Evolutionary conservation across 2,113 vertebrate genomes (phyloP), one percentile per base, ranked within the genome.

Genomic region (Chloebia gouldiae): DNA sequence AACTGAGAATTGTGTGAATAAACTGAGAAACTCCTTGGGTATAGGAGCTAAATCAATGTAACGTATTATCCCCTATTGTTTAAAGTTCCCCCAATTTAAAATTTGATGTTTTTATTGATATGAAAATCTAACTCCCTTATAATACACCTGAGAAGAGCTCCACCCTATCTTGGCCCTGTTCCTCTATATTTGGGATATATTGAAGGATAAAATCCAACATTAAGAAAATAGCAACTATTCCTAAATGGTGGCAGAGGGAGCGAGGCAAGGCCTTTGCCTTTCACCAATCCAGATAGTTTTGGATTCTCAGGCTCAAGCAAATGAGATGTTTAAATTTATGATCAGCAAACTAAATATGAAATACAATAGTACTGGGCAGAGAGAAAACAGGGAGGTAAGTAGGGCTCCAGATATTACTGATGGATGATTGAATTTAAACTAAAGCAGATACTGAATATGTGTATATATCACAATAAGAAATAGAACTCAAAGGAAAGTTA

Each of bases 111-210:
- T 72, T 21, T 17, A 17, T 47, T 28, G 20, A 30, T 33, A 57
- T 27, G 60, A 37, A 79, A 84, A 70, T 78, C 42, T 1, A 13
- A 4, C 9, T 65, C 47, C 4, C 1, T 65, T 35, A 31, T 7
- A 11, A n/a, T 81, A 30, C 39, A 53, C 13, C 5, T 86, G 30
- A 15, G 8, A 68, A 33, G 16, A 44, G 15, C 2, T 37, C 37
- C 5, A 6, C 9, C 23, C 31, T 56, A 0, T 60, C 9, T 78
- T 65, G 66, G 28, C 23, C 20, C 25, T 42, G 10, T 22, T 49
- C 30, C 45, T 73, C 39, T 20, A 0, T 27, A 37, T 42, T 39
- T 68, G 7, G n/a, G 30, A 5, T 27, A 24, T 4, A 3, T 12
- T 51, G 35, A 73, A 79, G 30, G 16, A 10, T 42, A 47, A 76